Percentiles rank a stretch among this genome's conserved stretches.
Conservation (phyloP, 2,888 invertebrate genomes). For the Macrophya alboannulata region DNA sequence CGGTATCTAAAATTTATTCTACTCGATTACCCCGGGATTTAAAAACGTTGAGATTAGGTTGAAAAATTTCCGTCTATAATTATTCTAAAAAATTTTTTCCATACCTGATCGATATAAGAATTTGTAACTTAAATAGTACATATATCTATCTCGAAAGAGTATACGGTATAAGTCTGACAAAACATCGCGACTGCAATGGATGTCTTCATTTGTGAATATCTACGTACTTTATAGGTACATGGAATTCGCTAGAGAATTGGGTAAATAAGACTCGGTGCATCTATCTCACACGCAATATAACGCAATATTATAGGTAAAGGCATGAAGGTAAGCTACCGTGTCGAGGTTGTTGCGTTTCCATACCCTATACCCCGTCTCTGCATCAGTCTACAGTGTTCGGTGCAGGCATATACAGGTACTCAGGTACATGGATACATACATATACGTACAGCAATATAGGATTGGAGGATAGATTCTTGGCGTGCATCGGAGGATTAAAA, state of each 20-base stretch:
- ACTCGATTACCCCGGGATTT: too few relatives aligned
- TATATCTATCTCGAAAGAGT: too few relatives aligned
- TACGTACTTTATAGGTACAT: background rate
- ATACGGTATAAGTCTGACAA: too few relatives aligned
- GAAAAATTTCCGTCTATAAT: too few relatives aligned
- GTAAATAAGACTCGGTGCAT: background rate
- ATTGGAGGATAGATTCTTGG: conserved; percentile 59
- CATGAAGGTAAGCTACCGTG: background rate
- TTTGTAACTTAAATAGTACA: too few relatives aligned
- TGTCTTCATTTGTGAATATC: too few relatives aligned
- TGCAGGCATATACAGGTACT: background rate
- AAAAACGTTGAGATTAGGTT: too few relatives aligned
- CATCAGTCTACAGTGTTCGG: background rate
- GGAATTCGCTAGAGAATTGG: background rate
- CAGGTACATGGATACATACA: background rate
- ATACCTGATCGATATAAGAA: too few relatives aligned
- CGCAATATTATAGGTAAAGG: background rate
- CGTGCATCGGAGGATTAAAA: conserved; percentile 73
- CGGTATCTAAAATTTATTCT: too few relatives aligned
- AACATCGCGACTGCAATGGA: too few relatives aligned
- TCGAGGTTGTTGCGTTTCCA: background rate
- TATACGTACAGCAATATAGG: background rate
- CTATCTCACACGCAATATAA: conserved; percentile 17
- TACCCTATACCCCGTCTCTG: background rate
- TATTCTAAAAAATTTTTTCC: too few relatives aligned